Evolutionary conservation across 2,797 vertebrate species (phyloP), one percentile per base, ranked within the genome.

Genomic region (Macropus fuliginosus): DNA sequence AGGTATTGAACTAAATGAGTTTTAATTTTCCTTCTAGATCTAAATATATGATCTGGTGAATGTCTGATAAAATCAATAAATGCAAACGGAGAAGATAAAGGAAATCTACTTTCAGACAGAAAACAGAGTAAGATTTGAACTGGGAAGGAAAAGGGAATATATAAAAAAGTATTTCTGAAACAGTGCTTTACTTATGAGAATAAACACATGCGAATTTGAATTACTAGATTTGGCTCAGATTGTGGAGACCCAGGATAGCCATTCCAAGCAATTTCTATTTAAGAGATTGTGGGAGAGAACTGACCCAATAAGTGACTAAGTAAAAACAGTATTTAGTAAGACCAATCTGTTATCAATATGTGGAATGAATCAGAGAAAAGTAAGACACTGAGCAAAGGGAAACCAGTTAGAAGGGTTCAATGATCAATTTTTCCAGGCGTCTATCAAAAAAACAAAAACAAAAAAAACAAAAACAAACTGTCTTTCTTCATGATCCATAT

Each of bases 261-360:
- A 81, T 81, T 46, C 6, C 74, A 24, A 81, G 74, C 21, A 46
- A 46, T 81, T 81, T 81, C 6, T 24, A 81, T 24, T 81, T 46
- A 46, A 46, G 3, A 46, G 3, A 1, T 10, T 46, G 27, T 46
- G 40, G 21, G 18, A 81, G 2, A 46, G 11, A 59, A 50, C 56
- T 92, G 10, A 96, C 13, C 28, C 87, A 93, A 55, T 91, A 93
- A 74, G 27, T 91, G 21, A 59, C 54, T 55, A 54, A 40, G 55
- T 52, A 24, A 28, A 90, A 91, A 5, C 66, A 92, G n/a, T 31
- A 93, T n/a, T 96, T 89, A 81, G 46, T 59, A 54, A 95, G 4
- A 27, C 12, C 95, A 24, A 93, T 92, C 55, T 92, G 40, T 31
- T 46, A 24, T 27, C 56, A 93, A 28, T 91, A 90, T 34, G 27